These are phyloP conservation scores for Macrosoma leucophasiata DNA, from an alignment of 2,888 invertebrate genomes.

Conservation along the genomic window DNA sequence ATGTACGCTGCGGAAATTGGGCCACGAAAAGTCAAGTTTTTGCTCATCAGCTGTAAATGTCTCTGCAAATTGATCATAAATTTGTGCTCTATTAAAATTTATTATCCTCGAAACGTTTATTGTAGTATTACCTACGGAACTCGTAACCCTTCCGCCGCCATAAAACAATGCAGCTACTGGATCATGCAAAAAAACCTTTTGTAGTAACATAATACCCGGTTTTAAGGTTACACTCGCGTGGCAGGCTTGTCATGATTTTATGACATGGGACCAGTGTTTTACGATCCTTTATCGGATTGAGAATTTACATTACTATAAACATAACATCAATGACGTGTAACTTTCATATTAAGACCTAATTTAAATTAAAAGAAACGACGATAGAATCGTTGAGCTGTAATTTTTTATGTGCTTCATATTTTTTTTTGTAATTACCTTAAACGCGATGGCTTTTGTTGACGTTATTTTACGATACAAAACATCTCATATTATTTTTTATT, in stretches of 20 bases:
- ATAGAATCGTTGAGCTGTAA: no score
- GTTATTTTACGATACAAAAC: no score
- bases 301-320: constrained; percentile 53
- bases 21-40: constrained; percentile 49
- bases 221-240: constrained; percentile 48
- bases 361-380: no score
- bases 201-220: constrained; percentile 43
- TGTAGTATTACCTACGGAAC: constrained; percentile 65
- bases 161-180: constrained; percentile 60
- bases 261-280: constrained; percentile 64
- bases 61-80: constrained; percentile 64
- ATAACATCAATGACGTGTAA: no score
- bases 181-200: constrained; percentile 51
- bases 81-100: constrained; percentile 69
- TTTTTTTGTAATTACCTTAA: no score
- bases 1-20: constrained; percentile 39
- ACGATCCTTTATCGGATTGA: constrained; percentile 66
- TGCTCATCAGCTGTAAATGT: constrained; percentile 67
- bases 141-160: constrained; percentile 56
- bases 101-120: constrained; percentile 62
- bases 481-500: no score
- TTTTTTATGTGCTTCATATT: no score
- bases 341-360: no score
- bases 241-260: constrained; percentile 52
- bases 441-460: no score